Evolutionary conservation across 2,113 vertebrate species (phyloP), one percentile per base, ranked within the genome.

Genomic region (Grammomys surdaster): DNA sequence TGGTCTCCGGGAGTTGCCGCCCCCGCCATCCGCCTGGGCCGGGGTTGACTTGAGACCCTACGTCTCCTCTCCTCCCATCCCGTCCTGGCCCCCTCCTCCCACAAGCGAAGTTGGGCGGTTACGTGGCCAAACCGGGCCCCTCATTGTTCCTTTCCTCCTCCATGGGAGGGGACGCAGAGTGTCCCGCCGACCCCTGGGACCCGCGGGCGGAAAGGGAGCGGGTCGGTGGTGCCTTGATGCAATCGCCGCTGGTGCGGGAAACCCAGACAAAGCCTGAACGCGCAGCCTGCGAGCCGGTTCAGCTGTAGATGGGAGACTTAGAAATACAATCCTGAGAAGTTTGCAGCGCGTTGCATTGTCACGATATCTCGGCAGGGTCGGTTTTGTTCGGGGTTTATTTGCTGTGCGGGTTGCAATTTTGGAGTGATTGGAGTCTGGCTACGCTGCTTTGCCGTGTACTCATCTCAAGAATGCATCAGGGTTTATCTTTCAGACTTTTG

Each of bases 181-280:
- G 75, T 51, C 58, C n/a, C 70, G 28, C 17, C 4, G 22, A 48
- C 87, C 51, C 69, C 24, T 58, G 87, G 70, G 87, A 88, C 67
- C 86, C 67, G 48, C 51, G 70, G 36, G 87, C 48, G 7, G 72
- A 58, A 72, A 72, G 28, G 58, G 51, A 56, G 65, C 60, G 36
- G 4, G 46, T 17, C 70, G 31, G 10, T 40, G 8, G 58, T 43
- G 82, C 67, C 73, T 48, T 0, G n/a, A n/a, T 54, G 63, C 88
- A 16, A 20, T 48, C 40, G 69, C 80, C 8, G 26, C 90, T 67
- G 54, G 28, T 65, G 82, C 54, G 4, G 92, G 43, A 40, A 81
- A 33, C 58, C 10, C 51, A 95, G 95, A 98, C 97, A 97, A 96
- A 98, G 96, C 96, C 90, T 3, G 28, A 63, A 88, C 73, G 73